Base-by-base conservation (phyloP, 2,888 invertebrate species). In the Pristionchus exspectatus region DNA sequence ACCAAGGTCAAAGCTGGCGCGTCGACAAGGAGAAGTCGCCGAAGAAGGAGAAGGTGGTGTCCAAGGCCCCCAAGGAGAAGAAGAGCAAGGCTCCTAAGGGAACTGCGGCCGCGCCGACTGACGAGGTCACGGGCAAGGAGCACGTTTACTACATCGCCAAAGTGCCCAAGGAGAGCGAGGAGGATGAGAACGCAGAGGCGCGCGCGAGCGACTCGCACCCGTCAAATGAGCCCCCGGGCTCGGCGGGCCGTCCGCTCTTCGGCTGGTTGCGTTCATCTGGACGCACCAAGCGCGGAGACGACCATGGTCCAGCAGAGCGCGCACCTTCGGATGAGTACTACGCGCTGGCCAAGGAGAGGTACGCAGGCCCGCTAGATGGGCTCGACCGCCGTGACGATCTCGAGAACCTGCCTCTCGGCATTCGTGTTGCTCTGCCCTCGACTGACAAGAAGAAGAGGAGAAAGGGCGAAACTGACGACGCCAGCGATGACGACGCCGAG, bases 21-120 rank as follows among this genome's bases (percentile, higher is more conserved):
- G 54, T 81, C 81, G 81, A 59, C 85, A 85, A 85, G 85, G 63
- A 85, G n/a, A n/a, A n/a, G n/a, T n/a, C n/a, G n/a, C n/a, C n/a
- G n/a, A n/a, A n/a, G n/a, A 85, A 85, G 85, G 63, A 85, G 85
- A 63, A 59, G 63, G 33, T 33, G 33, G 72, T 72, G 7, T 7
- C 27, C 81, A 81, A 81, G 81, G 81, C 81, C 12, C 81, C 81
- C 81, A 81, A 81, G 54, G 81, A 81, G 81, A 81, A 81, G 81
- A 81, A 81, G 50, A 81, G 12, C 81, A 81, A 81, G 81, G 12
- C 54, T 81, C 50, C 50, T 7, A 81, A 81, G 81, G 50, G 50
- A n/a, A 50, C 54, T 81, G 81, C 54, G 81, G 81, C 81, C 9
- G 44, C 50, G 24, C 81, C 81, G 54, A 14, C 44, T 9, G 81